phyloP scores from a whole-genome alignment of 2,797 vertebrate species.

The Acanthiza pusilla region DNA sequence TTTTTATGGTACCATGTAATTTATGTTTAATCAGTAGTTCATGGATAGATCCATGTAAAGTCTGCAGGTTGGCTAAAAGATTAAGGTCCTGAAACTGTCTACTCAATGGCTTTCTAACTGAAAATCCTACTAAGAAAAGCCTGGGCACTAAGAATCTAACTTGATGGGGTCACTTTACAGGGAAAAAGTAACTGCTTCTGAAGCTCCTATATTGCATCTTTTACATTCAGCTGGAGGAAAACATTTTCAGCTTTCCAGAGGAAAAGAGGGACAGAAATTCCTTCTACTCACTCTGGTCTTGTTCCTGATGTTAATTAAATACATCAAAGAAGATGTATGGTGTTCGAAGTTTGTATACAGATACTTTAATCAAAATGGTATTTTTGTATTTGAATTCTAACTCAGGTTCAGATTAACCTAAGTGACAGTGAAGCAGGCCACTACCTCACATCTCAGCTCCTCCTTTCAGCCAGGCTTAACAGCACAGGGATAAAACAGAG shows the following conservation, averaged over 20 bases:
- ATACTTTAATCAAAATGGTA: not conserved
- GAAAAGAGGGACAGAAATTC: not conserved
- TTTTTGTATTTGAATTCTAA: not conserved
- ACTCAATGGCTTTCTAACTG: not conserved
- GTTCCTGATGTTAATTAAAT: slow-evolving; percentile 13
- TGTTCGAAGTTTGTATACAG: slow-evolving; percentile 5
- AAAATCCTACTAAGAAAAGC: not conserved
- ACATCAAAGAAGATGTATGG: not conserved
- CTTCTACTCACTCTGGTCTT: not conserved
- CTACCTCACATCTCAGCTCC: not conserved
- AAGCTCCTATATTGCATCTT: not conserved
- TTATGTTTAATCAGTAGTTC: not conserved
- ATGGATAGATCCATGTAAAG: not conserved
- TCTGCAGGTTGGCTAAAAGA: not conserved
- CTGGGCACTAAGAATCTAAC: not conserved
- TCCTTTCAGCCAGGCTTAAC: not conserved
- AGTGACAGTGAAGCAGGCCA: not conserved
- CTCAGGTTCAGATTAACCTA: not conserved
- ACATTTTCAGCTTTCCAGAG: not conserved
- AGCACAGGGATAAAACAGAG: not conserved
- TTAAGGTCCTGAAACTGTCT: not conserved
- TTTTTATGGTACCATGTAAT: not conserved
- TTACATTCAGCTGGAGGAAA: not conserved
- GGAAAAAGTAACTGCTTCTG: not conserved
- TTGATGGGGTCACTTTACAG: not conserved